Conservation (phyloP, 30 jellyfish, hydroid and myxozoan species). For the Mastigias papua region DNA sequence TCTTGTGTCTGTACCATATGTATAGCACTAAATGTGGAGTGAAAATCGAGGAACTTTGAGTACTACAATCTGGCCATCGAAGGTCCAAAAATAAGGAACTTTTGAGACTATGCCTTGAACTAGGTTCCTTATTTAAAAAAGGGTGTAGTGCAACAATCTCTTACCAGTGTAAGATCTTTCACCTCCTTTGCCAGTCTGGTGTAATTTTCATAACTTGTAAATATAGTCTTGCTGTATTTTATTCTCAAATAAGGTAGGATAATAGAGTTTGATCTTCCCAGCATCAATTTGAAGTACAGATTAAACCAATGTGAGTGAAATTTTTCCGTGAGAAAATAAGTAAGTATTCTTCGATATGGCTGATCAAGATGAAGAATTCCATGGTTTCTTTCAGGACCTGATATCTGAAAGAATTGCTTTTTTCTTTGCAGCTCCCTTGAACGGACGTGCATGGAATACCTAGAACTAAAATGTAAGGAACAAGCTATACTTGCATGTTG, state of each 20-base stretch:
- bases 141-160: background rate
- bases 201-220: conserved; percentile 58
- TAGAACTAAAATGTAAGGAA: no score
- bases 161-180: conserved; percentile 22
- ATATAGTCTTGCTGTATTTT: background rate
- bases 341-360: background rate
- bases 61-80: no score
- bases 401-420: conserved; percentile 17
- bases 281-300: conserved; percentile 64
- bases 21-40: no score
- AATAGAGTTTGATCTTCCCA: background rate
- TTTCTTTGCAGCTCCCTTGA: background rate
- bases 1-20: no score
- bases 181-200: conserved; percentile 44
- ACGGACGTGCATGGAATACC: conserved; percentile 7
- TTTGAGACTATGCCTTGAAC: no score
- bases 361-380: conserved; percentile 76
- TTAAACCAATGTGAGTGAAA: conserved; percentile 86
- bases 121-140: no score
- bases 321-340: conserved; percentile 60
- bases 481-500: no score
- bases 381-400: conserved; percentile 33
- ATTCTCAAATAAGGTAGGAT: conserved; percentile 5
- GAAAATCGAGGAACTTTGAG: no score
- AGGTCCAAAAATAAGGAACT: no score